Base-by-base conservation (phyloP, 2,888 invertebrate species). In the Thecocarcelia acutangulata region DNA sequence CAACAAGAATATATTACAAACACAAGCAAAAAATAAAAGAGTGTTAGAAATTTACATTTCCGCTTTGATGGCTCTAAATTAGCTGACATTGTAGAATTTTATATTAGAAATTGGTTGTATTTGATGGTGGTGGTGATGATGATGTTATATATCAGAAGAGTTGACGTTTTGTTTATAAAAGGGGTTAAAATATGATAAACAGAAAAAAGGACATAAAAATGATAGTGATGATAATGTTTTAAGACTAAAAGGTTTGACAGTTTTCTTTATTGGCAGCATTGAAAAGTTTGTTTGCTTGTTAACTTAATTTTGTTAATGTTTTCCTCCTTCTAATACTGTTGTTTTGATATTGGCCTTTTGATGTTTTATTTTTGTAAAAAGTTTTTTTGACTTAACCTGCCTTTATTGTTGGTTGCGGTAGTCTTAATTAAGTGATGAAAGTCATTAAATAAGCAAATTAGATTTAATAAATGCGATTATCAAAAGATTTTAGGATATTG, bases 11-110 rank as follows among this genome's bases (percentile, higher is more conserved):
- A 1, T 17, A 15, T 46, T 6, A n/a, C 33, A 46, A 11, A 58
- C 28, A 19, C 42, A 46, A 17, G 13, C n/a, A 21, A 42, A 58
- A 28, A 21, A 12, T 2, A 33, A 42, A 17, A 44, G 13, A 40
- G 28, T 61, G 64, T 19, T 33, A 76, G 68, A 80, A 76, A 81
- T 81, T 80, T 76, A 68, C 76, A 81, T 81, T 76, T 81, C 58
- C 76, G 59, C 72, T 81, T 76, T 76, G 80, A 76, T 81, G 80
- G 66, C 68, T 76, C 42, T 76, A 81, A 81, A 81, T 76, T 81
- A 76, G 80, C 76, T 81, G 76, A 73, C 72, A 76, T 81, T 81
- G 61, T 76, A 69, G 52, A 70, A 70, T 80, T 64, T 63, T 58
- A 28, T 48, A 73, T 28, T 54, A 17, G 66, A 69, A 80, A 64